Conservation (phyloP, 2,113 vertebrate species). For the Chascanopsetta lugubris region DNA sequence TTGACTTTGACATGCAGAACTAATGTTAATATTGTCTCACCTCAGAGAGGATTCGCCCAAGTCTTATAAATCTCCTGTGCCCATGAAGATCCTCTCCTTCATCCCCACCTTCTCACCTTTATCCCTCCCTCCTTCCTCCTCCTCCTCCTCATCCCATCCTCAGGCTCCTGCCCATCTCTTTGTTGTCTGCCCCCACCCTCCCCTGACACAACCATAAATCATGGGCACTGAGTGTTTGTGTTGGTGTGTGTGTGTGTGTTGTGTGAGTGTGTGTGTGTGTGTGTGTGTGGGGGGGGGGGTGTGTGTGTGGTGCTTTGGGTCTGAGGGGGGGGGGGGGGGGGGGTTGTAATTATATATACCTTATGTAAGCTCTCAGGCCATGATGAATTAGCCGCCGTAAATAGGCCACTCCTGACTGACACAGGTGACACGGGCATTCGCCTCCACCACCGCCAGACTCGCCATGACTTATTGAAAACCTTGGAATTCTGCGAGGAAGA, state of each 20-base stretch:
- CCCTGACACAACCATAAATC: slow-evolving; percentile 78
- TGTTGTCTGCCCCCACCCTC: slow-evolving; percentile 28
- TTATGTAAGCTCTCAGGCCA: slow-evolving; percentile 74
- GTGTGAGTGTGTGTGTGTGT: no score
- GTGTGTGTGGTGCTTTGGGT: slow-evolving; percentile 17
- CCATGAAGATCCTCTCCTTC: slow-evolving; percentile 23
- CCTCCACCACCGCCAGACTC: slow-evolving; percentile 33
- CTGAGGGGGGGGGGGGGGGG: no score
- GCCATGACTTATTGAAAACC: slow-evolving; percentile 38
- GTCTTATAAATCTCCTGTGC: background rate
- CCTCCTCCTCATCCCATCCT: no score
- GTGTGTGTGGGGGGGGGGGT: background rate
- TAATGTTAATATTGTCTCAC: slow-evolving; percentile 38
- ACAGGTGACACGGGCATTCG: slow-evolving; percentile 64
- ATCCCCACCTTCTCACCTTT: slow-evolving; percentile 18
- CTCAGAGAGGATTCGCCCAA: slow-evolving; percentile 6
- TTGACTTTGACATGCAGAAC: slow-evolving; percentile 37
- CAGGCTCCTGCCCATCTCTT: slow-evolving; percentile 45
- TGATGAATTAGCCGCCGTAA: slow-evolving; percentile 81
- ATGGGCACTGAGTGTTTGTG: slow-evolving; percentile 65
- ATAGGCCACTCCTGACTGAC: slow-evolving; percentile 79
- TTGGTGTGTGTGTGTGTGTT: slow-evolving; percentile 62
- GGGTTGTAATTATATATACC: slow-evolving; percentile 75
- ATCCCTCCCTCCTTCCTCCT: slow-evolving; percentile 2
- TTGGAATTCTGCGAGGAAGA: slow-evolving; percentile 32